Evolutionary conservation across 2,888 invertebrate genomes (phyloP).

Genomic region (Rhorus exstirpatorius): DNA sequence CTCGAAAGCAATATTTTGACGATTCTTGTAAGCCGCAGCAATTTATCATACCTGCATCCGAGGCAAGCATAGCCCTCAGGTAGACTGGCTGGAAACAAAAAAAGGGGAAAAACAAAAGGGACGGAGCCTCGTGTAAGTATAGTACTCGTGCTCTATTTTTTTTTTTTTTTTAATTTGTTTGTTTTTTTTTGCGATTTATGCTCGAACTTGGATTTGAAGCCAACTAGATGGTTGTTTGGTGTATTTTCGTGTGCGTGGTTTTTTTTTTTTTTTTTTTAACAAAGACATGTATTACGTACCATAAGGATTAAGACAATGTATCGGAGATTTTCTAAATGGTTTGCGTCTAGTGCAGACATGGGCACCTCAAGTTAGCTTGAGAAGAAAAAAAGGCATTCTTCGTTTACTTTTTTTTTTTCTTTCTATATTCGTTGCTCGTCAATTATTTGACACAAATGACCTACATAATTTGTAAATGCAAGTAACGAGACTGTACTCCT

Average conservation of each 20-base stretch:
- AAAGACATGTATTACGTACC: neutral
- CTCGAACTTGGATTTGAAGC: constrained; percentile 48
- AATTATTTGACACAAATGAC: no score
- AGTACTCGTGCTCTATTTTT: constrained; percentile 51
- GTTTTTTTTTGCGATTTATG: neutral
- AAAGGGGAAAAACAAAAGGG: constrained; percentile 64
- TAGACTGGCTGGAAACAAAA: constrained; percentile 91
- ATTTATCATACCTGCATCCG: constrained; percentile 92
- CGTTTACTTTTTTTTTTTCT: neutral
- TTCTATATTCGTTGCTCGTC: neutral
- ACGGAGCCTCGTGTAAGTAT: constrained; percentile 64
- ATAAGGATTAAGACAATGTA: neutral
- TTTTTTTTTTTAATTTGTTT: constrained; percentile 35
- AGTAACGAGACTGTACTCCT: no score
- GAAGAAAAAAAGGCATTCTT: neutral
- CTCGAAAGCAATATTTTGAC: constrained; percentile 84
- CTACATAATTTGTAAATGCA: no score
- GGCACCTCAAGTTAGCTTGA: neutral
- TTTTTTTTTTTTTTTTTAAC: neutral
- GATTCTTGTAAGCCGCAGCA: constrained; percentile 87
- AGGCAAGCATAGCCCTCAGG: constrained; percentile 90
- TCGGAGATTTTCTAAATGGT: constrained; percentile 27
- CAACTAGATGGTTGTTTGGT: constrained; percentile 41
- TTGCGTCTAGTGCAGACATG: constrained; percentile 5
- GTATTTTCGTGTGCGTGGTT: constrained; percentile 6